These are phyloP conservation scores for Lampris megalopsis DNA, from an alignment of 2,113 vertebrate species.

Conservation along the genomic window DNA sequence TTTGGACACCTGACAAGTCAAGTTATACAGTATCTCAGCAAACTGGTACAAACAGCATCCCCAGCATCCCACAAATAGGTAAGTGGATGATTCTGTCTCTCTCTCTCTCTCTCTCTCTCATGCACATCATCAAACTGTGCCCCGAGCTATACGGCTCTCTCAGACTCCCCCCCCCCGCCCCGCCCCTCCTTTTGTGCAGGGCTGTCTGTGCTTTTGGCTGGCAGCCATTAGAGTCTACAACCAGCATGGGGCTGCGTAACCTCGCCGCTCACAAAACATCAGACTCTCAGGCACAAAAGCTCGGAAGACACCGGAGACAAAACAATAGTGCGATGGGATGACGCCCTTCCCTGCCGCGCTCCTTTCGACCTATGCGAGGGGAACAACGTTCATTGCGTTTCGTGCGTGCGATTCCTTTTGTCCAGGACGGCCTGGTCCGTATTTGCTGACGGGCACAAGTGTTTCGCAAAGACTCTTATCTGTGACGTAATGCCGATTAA, in stretches of 20 bases:
- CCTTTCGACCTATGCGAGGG: neutral
- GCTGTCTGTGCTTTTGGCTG: slow-evolving; percentile 38
- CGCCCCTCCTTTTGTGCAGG: slow-evolving; percentile 5
- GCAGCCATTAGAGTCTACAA: slow-evolving; percentile 19
- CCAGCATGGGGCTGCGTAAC: slow-evolving; percentile 23
- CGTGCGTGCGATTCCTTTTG: neutral
- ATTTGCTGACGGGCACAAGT: neutral
- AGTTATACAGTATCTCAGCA: neutral
- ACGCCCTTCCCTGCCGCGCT: neutral
- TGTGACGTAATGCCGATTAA: slow-evolving; percentile 8
- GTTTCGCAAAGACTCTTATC: slow-evolving; percentile 12
- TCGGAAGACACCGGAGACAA: neutral
- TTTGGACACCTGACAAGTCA: slow-evolving; percentile 1
- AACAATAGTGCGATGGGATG: neutral
- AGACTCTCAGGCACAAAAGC: slow-evolving; percentile 5
- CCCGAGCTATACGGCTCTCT: slow-evolving; percentile 10
- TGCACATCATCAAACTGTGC: slow-evolving; percentile 8
- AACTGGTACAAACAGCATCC: no score
- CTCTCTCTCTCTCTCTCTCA: neutral
- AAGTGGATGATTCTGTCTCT: neutral
- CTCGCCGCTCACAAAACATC: neutral
- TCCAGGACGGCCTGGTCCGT: neutral
- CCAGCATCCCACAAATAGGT: neutral
- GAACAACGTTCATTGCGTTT: neutral
- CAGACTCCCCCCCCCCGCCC: neutral